Evolutionary conservation across 2,113 vertebrate species (phyloP).

Genomic region (Saguinus imperator): DNA sequence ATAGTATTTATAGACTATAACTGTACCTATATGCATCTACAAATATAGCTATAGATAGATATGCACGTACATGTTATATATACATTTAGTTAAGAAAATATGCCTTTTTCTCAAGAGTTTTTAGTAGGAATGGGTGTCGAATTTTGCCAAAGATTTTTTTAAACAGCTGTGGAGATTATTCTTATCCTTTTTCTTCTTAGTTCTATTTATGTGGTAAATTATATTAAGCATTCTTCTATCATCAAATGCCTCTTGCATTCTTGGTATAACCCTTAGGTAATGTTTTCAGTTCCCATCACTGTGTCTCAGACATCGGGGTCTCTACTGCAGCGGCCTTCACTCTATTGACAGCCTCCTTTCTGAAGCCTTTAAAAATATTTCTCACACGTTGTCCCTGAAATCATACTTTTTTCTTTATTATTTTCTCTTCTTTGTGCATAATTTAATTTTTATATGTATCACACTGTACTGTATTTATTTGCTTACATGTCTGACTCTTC

Average conservation of each 20-base stretch:
- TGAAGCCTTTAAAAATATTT: neutral
- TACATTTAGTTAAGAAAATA: neutral
- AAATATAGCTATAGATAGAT: neutral
- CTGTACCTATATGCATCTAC: neutral
- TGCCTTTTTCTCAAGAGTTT: neutral
- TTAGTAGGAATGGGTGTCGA: neutral
- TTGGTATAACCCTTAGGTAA: neutral
- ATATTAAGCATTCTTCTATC: neutral
- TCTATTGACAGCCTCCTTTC: neutral
- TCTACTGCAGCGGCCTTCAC: neutral
- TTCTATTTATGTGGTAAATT: neutral
- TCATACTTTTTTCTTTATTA: neutral
- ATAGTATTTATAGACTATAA: neutral
- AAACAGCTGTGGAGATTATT: neutral
- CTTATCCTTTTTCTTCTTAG: neutral
- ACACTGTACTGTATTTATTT: neutral
- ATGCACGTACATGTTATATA: neutral
- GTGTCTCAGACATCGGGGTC: neutral
- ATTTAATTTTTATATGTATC: constrained; percentile 4
- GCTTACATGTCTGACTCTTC: neutral
- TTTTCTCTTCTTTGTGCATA: neutral
- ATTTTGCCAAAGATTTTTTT: neutral
- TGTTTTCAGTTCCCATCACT: neutral
- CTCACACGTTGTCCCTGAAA: neutral
- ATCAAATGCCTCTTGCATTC: neutral